These are phyloP conservation scores for Tenodera sinensis DNA, from an alignment of 2,888 invertebrate genomes.

Conservation along the genomic window DNA sequence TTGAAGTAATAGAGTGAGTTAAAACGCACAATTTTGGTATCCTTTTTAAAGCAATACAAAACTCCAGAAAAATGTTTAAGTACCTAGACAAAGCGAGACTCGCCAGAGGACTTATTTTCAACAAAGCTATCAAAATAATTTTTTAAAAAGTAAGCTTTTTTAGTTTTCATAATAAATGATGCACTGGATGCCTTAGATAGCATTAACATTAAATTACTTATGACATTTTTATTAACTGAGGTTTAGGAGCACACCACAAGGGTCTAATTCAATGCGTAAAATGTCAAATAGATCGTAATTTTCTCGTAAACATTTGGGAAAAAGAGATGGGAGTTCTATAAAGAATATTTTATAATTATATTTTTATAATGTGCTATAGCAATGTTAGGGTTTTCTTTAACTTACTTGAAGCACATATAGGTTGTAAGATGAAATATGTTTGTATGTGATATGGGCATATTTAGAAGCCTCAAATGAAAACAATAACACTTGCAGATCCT, in stretches of 20 bases:
- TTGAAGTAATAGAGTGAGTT: too few species aligned
- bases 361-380: neutral
- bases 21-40: too few species aligned
- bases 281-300: too few species aligned
- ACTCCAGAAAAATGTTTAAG: too few species aligned
- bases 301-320: neutral
- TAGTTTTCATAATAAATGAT: neutral
- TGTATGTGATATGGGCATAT: neutral
- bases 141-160: too few species aligned
- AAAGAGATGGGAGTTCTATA: neutral
- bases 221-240: neutral
- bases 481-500: neutral
- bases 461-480: neutral
- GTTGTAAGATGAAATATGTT: neutral
- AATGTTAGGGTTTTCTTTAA: neutral
- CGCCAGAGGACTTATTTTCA: too few species aligned
- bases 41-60: too few species aligned
- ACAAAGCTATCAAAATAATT: too few species aligned
- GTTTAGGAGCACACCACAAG: too few species aligned
- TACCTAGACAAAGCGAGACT: too few species aligned
- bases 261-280: too few species aligned
- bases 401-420: neutral
- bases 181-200: neutral
- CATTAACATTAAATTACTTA: neutral
- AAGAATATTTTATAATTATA: neutral